Evolutionary conservation across 2,113 vertebrate species (phyloP), one percentile per base, ranked within the genome.

Genomic region (Microtus ochrogaster): DNA sequence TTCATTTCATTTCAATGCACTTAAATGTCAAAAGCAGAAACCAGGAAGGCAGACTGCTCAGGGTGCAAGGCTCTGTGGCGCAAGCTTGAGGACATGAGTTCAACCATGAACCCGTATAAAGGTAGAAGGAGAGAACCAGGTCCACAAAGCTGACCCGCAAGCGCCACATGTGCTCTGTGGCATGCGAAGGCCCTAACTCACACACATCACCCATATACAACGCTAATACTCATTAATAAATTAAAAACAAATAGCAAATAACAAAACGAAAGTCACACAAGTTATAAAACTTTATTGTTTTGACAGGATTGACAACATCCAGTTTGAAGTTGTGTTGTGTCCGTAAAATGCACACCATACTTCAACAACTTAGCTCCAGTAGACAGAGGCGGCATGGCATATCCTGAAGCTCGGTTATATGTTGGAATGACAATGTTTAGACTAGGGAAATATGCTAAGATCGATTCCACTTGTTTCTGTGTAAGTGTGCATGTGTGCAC

Each of bases 231-330:
- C 36, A 14, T 24, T 14, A 13, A 86, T 47, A 14, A 36, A 10
- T 14, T 70, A 16, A 47, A 87, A 70, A 52, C 11, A 7, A 49
- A 30, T 33, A 82, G 12, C 55, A 61, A 66, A 66, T 33, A 49
- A 41, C 58, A 96, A 96, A 94, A 73, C 30, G 73, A 81, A 79
- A 92, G 68, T 82, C 30, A 4, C 33, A 12, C 30, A 90, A 87
- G 65, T 52, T 61, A 91, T 41, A 88, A 68, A 81, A 55, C 19
- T 49, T 68, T 44, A 22, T 58, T 83, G 58, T 88, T 70, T 74
- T 66, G 55, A 22, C 33, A 76, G 39, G 24, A 26, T 14, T 90
- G 36, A 94, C n/a, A 61, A 61, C 33, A 49, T 41, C 68, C 24
- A 33, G 55, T 28, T 77, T 68, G 52, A 70, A 73, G 21, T 41